Conservation (phyloP, 2,888 invertebrate species). For the Reticulitermes lucifugus region DNA sequence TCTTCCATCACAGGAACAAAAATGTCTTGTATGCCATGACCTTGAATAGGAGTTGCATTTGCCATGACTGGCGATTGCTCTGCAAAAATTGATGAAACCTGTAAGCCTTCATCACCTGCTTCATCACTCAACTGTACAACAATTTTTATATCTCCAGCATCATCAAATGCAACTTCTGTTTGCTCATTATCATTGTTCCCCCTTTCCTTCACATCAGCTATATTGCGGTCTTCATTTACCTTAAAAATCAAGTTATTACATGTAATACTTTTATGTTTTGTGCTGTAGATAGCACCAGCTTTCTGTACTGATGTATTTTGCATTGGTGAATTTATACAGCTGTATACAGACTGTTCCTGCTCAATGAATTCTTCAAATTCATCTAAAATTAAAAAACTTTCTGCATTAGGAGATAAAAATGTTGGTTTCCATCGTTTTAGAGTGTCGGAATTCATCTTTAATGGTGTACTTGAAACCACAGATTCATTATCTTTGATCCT, state of each 20-base stretch:
- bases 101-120: background rate
- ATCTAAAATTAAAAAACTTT: conserved; percentile 7
- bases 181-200: background rate
- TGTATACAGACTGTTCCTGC: background rate
- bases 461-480: conserved; percentile 19
- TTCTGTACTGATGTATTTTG: too few relatives aligned
- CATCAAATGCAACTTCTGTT: background rate
- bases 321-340: too few relatives aligned
- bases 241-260: background rate
- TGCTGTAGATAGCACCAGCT: too few relatives aligned
- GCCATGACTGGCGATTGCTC: too few relatives aligned
- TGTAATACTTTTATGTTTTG: too few relatives aligned
- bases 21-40: too few relatives aligned
- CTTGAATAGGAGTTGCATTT: too few relatives aligned
- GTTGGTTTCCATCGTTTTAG: background rate
- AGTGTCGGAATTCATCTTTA: background rate
- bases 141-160: background rate
- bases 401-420: background rate
- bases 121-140: background rate
- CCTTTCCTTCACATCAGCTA: background rate
- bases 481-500: background rate
- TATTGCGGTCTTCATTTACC: background rate
- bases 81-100: background rate
- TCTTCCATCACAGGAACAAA: too few relatives aligned
- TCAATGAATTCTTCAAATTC: conserved; percentile 6